These are phyloP conservation scores for Paramuricea clavata DNA, from an alignment of 92 coral and sea anemone genomes.

Conservation along the genomic window DNA sequence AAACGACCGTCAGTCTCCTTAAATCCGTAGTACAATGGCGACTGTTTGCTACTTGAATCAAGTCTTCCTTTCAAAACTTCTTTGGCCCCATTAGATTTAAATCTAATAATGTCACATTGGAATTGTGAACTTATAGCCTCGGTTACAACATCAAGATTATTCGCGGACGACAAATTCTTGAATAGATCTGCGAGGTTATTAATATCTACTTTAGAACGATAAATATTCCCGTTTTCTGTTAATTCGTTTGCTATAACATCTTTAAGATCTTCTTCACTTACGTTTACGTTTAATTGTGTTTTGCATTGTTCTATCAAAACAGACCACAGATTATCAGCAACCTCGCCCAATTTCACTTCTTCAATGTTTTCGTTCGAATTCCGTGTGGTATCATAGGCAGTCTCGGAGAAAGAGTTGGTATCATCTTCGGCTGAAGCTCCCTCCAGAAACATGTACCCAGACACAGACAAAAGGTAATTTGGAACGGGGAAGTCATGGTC, in stretches of 20 bases:
- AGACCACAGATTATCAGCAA: constrained; percentile 13
- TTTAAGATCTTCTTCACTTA: constrained; percentile 17
- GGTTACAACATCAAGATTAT: not conserved
- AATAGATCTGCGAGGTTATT: not conserved
- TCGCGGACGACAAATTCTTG: constrained; percentile 3
- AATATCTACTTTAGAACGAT: constrained; percentile 2
- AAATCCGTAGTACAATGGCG: constrained; percentile 10
- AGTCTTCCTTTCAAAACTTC: not conserved
- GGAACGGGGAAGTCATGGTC: constrained; percentile 53
- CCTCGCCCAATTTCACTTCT: not conserved
- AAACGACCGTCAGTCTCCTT: not conserved
- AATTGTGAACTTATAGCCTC: constrained; percentile 2
- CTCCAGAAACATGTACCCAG: constrained; percentile 62
- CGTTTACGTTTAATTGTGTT: constrained; percentile 1
- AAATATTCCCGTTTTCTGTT: constrained; percentile 6
- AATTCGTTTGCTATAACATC: not conserved
- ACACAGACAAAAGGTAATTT: constrained; percentile 51
- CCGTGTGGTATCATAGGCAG: constrained; percentile 5
- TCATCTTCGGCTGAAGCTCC: not conserved
- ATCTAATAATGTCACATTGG: not conserved
- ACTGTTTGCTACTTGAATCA: not conserved
- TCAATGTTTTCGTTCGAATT: not conserved
- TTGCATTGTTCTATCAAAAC: constrained; percentile 24
- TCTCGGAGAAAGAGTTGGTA: not conserved
- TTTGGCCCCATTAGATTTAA: constrained; percentile 15